These are phyloP conservation scores for Ormyrus pomaceus DNA, from an alignment of 2,888 invertebrate species.

Conservation along the genomic window DNA sequence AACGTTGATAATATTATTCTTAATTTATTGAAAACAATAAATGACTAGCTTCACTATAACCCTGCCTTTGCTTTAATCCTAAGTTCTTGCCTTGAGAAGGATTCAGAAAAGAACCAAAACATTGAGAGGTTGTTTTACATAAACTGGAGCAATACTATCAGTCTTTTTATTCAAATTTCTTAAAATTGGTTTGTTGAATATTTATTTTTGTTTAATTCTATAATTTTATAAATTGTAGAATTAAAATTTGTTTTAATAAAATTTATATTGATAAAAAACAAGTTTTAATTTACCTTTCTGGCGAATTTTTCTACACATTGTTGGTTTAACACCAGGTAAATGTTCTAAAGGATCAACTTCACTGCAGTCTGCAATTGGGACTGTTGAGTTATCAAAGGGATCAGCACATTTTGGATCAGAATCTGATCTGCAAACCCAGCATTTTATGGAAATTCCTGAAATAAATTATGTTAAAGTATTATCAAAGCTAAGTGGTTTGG, in stretches of 20 bases:
- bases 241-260: constrained; percentile 9
- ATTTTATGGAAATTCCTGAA: constrained; percentile 84
- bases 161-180: no score
- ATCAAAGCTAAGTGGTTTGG: no score
- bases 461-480: not conserved
- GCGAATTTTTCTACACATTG: constrained; percentile 93
- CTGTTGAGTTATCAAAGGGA: constrained; percentile 92
- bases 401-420: constrained; percentile 93
- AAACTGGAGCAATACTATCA: no score
- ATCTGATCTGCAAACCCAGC: constrained; percentile 94
- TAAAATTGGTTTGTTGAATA: no score
- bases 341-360: constrained; percentile 80
- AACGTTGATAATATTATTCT: no score
- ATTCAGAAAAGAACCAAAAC: no score
- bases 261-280: not conserved
- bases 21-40: no score
- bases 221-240: not conserved
- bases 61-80: no score
- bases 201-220: not conserved
- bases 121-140: no score
- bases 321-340: constrained; percentile 83
- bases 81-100: no score
- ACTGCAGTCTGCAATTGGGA: constrained; percentile 89
- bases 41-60: no score
- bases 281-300: constrained; percentile 84